Evolutionary conservation across 2,113 vertebrate genomes (phyloP).

Genomic region (Sitta europaea): DNA sequence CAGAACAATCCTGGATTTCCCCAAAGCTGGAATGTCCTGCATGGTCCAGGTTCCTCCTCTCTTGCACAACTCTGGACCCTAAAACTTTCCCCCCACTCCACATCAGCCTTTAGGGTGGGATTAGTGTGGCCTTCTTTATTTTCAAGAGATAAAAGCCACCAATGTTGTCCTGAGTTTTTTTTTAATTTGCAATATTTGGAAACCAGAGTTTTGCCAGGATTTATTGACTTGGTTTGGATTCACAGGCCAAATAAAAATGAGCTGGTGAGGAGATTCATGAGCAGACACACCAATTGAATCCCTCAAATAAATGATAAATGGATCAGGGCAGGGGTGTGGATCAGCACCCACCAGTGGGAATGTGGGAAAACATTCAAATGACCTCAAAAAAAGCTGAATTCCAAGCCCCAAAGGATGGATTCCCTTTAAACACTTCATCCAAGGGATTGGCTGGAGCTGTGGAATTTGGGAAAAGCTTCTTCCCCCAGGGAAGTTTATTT

Average conservation of each 20-base stretch:
- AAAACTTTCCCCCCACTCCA: background rate
- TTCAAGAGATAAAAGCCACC: background rate
- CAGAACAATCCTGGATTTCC: background rate
- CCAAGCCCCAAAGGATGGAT: background rate
- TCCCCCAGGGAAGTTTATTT: too few species aligned
- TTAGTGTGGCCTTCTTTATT: accelerated
- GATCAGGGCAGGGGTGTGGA: accelerated
- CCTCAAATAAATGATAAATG: background rate
- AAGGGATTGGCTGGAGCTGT: background rate
- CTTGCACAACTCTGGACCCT: background rate
- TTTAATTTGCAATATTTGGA: accelerated
- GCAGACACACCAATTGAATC: background rate
- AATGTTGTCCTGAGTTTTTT: background rate
- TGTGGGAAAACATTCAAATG: background rate
- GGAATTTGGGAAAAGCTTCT: background rate
- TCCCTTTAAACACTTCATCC: background rate
- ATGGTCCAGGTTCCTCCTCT: background rate
- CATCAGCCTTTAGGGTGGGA: accelerated
- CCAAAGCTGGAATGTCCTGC: background rate
- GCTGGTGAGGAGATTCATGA: background rate
- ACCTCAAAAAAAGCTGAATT: background rate
- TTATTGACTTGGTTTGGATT: background rate
- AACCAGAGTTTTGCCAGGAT: background rate
- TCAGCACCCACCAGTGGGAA: background rate
- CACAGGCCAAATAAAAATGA: accelerated